phyloP scores from a whole-genome alignment of 2,888 invertebrate species.

The Ectemnius continuus region DNA sequence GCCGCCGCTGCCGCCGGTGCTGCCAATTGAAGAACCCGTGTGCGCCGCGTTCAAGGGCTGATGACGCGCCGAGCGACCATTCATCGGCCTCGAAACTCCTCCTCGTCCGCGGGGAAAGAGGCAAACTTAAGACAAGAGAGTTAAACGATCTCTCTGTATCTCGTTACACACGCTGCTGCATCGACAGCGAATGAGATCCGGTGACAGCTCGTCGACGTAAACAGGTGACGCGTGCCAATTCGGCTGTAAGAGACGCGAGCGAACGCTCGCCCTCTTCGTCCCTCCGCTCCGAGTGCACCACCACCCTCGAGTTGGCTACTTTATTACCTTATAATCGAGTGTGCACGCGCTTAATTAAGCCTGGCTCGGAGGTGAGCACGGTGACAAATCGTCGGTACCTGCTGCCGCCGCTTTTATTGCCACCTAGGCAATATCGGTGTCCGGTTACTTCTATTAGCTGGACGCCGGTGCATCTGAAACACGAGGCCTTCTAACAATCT shows the following conservation, averaged over 20 bases:
- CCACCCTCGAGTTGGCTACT: not conserved
- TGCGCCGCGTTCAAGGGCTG: not conserved
- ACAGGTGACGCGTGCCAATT: slow-evolving; percentile 46
- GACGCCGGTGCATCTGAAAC: slow-evolving; percentile 63
- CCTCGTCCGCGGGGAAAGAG: not conserved
- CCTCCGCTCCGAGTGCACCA: slow-evolving; percentile 20
- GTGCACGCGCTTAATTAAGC: slow-evolving; percentile 54
- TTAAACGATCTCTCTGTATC: not conserved
- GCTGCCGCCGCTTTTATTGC: slow-evolving; percentile 55
- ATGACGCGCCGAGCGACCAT: not conserved
- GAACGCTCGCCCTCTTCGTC: slow-evolving; percentile 5
- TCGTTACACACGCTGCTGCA: not conserved
- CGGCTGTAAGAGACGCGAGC: slow-evolving; percentile 27
- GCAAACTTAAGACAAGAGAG: not conserved
- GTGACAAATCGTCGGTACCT: not conserved
- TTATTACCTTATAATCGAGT: slow-evolving; percentile 50
- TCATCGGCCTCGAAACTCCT: not conserved
- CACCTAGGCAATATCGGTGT: slow-evolving; percentile 47
- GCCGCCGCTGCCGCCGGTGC: too few relatives aligned
- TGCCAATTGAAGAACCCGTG: not conserved
- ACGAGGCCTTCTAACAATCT: slow-evolving; percentile 44
- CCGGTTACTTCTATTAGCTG: slow-evolving; percentile 59
- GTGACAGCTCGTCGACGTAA: slow-evolving; percentile 25
- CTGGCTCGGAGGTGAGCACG: slow-evolving; percentile 19
- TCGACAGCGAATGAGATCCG: slow-evolving; percentile 22